Percentiles rank a stretch among this genome's conserved stretches.
These are phyloP conservation scores for Troides aeacus DNA, from an alignment of 2,888 invertebrate genomes.

Conservation along the genomic window DNA sequence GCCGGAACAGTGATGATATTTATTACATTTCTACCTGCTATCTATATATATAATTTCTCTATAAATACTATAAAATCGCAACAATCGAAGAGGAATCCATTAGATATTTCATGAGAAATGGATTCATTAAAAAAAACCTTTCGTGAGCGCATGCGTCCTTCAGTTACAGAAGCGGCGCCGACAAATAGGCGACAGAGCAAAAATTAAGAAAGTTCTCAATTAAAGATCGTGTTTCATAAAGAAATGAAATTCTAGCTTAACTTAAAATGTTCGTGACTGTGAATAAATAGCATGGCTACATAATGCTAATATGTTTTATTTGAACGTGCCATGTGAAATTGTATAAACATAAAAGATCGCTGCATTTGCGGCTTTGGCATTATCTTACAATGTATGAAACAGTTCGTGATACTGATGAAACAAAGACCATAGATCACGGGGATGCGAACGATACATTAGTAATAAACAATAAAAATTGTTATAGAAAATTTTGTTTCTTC, in stretches of 20 bases:
- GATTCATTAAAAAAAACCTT: neutral
- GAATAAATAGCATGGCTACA: neutral
- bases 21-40: constrained; percentile 1
- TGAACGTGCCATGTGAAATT: neutral
- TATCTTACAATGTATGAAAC: neutral
- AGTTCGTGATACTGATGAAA: constrained; percentile 1
- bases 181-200: neutral
- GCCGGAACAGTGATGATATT: neutral
- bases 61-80: too few relatives aligned
- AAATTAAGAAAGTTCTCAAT: neutral
- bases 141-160: constrained; percentile 22
- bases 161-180: neutral
- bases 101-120: constrained; percentile 17
- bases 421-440: neutral
- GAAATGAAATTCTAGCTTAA: neutral
- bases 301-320: neutral
- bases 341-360: neutral
- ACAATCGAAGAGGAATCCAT: neutral
- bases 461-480: too few relatives aligned
- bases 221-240: neutral
- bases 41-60: neutral
- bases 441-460: too few relatives aligned
- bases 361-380: neutral
- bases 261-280: neutral
- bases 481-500: too few relatives aligned